phyloP scores from a whole-genome alignment of 2,113 vertebrate species.

The Nyctereutes procyonoides region DNA sequence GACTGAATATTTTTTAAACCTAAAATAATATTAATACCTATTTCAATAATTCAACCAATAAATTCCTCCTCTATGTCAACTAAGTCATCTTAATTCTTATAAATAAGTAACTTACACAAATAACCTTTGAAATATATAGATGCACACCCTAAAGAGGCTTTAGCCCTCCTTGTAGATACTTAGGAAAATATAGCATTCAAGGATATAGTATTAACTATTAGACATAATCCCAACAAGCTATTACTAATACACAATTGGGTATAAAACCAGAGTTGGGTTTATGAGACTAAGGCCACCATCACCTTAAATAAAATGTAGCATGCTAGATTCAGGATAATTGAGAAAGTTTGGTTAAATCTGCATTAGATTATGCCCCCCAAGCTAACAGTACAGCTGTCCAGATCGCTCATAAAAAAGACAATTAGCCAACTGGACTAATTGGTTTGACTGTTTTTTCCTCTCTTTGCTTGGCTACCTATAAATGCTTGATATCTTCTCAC shows the following conservation, averaged over 20 bases:
- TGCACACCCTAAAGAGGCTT: background rate
- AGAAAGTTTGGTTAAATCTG: background rate
- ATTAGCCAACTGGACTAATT: slow-evolving; percentile 63
- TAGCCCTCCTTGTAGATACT: background rate
- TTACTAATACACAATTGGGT: background rate
- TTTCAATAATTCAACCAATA: slow-evolving; percentile 44
- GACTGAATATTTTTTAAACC: slow-evolving; percentile 69
- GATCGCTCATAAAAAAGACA: slow-evolving; percentile 20
- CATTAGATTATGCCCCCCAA: slow-evolving; percentile 2
- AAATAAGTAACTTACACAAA: background rate
- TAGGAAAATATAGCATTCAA: slow-evolving; percentile 36
- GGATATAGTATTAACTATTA: background rate
- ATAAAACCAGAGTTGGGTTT: background rate
- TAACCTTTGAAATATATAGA: background rate
- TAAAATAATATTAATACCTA: slow-evolving; percentile 65
- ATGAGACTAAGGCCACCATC: background rate
- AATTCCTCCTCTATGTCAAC: slow-evolving; percentile 58
- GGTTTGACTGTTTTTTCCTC: background rate
- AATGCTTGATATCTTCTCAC: slow-evolving; percentile 52
- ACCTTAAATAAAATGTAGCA: background rate
- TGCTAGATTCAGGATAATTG: background rate
- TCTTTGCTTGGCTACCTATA: slow-evolving; percentile 30
- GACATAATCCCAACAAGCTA: background rate
- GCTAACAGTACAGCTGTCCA: background rate
- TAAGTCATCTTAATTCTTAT: slow-evolving; percentile 1